Conservation (phyloP, 2,888 invertebrate genomes). For the Adelphocoris suturalis region DNA sequence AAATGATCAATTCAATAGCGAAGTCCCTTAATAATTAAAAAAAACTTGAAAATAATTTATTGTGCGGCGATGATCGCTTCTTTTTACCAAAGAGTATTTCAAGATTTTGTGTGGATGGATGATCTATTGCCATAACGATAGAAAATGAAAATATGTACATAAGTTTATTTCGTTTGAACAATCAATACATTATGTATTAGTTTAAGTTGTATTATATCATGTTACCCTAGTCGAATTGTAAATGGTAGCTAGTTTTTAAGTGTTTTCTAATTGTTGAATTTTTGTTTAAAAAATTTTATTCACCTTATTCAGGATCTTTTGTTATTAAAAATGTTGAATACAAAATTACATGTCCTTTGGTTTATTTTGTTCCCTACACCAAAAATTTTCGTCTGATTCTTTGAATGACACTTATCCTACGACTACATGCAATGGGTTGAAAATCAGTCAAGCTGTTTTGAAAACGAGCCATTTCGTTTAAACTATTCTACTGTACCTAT, state of each 20-base stretch:
- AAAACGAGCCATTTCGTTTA: too few relatives aligned
- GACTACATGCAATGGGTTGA: too few relatives aligned
- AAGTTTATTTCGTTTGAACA: conserved; percentile 31
- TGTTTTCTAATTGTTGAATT: conserved; percentile 10
- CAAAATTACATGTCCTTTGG: not conserved
- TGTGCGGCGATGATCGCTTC: not conserved
- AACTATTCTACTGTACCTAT: too few relatives aligned
- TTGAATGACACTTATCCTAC: too few relatives aligned
- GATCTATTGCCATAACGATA: not conserved
- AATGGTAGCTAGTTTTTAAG: not conserved
- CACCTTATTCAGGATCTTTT: not conserved
- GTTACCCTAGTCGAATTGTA: conserved; percentile 48
- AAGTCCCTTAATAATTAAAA: too few relatives aligned
- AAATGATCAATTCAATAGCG: too few relatives aligned
- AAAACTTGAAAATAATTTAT: conserved; percentile 1
- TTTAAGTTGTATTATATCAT: not conserved
- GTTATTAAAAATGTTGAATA: not conserved
- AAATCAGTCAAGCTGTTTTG: too few relatives aligned
- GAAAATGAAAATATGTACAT: not conserved
- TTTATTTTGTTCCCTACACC: not conserved
- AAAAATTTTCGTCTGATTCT: not conserved
- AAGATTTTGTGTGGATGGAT: not conserved
- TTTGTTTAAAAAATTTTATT: not conserved
- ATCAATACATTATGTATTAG: not conserved
- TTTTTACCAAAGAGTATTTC: conserved; percentile 41